A percentile compares a stretch with the other conserved stretches of the same genome.
phyloP scores from a whole-genome alignment of 2,113 vertebrate genomes.

The Equus przewalskii region DNA sequence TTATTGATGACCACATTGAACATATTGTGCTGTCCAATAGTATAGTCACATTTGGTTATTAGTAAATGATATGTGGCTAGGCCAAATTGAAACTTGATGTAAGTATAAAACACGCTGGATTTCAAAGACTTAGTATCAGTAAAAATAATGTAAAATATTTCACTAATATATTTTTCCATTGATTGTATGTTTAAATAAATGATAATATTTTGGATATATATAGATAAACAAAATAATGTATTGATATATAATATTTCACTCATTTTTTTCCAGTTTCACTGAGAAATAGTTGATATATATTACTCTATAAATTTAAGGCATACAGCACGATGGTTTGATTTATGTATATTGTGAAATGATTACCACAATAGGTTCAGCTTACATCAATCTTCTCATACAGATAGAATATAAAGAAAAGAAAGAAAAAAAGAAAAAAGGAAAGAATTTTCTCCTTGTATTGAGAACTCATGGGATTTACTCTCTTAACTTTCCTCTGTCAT shows the following conservation, averaged over 20 bases:
- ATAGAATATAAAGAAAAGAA: too few relatives aligned
- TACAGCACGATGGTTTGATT: too few relatives aligned
- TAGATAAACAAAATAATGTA: not conserved
- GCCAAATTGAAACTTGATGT: not conserved
- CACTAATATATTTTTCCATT: not conserved
- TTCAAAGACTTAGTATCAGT: not conserved
- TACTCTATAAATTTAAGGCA: too few relatives aligned
- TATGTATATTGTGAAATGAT: too few relatives aligned
- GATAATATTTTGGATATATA: not conserved
- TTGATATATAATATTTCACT: not conserved
- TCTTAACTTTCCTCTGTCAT: too few relatives aligned
- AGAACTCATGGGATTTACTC: too few relatives aligned
- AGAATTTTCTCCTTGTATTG: too few relatives aligned
- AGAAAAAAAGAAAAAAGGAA: too few relatives aligned
- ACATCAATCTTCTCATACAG: too few relatives aligned
- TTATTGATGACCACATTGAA: not conserved
- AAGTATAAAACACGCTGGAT: not conserved
- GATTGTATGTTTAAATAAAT: constrained; percentile 1
- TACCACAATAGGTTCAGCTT: too few relatives aligned
- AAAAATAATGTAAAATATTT: constrained; percentile 23
- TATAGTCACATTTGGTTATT: not conserved
- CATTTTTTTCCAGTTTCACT: not conserved
- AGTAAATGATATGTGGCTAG: not conserved
- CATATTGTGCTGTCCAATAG: not conserved
- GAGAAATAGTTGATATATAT: too few relatives aligned